Evolutionary conservation across 1,140 invertebrate genomes (phyloP), one percentile per base, ranked within the genome.

Genomic region (Drosophila nannoptera): DNA sequence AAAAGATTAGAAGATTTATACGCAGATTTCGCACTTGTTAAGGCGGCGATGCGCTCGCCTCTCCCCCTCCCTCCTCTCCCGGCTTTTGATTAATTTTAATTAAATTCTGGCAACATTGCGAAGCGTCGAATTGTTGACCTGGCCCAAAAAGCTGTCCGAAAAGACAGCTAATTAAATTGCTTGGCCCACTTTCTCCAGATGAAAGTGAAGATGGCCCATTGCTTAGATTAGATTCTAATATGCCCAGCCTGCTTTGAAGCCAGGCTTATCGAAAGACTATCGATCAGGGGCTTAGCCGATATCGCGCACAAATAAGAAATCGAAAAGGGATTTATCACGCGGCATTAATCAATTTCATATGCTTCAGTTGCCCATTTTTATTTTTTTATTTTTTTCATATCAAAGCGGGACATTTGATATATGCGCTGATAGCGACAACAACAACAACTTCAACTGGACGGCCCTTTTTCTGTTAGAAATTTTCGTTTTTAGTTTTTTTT

Each of bases 301-400:
- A 75, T 82, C 67, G 67, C 49, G 54, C 46, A 35, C 49, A 33
- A 50, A 52, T 49, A 59, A 29, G 16, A 67, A 72, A 66, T 66
- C 16, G 55, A 82, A 83, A 83, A 84, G 3, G 22, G 81, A 86
- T 86, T 86, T 87, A 86, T 86, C 81, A 86, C 77, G 77, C 77
- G 68, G 77, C 81, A 87, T 86, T 86, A 86, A 86, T 86, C 81
- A 86, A 86, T 81, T 84, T 84, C 64, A 86, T 81, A 84, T 86
- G 78, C 78, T 56, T 77, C 74, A 69, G 38, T 61, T 53, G 22
- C 22, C 22, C 22, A 22, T 22, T 22, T n/a, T n/a, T n/a, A n/a
- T n/a, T n/a, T n/a, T n/a, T n/a, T n/a, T n/a, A n/a, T n/a, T n/a
- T n/a, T n/a, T n/a, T n/a, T 56, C 67, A 60, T 32, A 66, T 22